These are phyloP conservation scores for Anoura caudifer DNA, from an alignment of 2,113 vertebrate genomes.

Conservation along the genomic window DNA sequence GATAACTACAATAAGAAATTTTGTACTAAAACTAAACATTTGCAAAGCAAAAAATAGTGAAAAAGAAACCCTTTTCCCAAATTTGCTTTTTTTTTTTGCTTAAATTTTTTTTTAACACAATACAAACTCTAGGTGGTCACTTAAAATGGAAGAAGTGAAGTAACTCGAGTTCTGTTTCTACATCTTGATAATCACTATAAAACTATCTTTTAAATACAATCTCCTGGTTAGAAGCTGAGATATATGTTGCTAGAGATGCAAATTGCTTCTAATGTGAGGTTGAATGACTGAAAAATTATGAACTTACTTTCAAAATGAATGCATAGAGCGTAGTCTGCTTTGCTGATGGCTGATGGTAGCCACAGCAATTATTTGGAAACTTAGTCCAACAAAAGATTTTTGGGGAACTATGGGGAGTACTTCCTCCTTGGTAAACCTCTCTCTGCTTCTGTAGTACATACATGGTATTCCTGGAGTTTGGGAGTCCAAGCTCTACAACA, in stretches of 20 bases:
- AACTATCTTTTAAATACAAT: not conserved
- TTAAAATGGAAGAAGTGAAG: not conserved
- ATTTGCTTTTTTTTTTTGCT: not conserved
- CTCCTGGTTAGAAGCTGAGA: not conserved
- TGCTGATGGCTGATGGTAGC: not conserved
- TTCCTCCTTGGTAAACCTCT: not conserved
- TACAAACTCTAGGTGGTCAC: not conserved
- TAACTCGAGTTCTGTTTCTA: not conserved
- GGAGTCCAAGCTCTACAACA: not conserved
- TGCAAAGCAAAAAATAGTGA: not conserved
- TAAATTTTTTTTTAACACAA: not conserved
- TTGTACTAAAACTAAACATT: not conserved
- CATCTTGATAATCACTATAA: not conserved
- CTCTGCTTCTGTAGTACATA: not conserved
- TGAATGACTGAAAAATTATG: not conserved
- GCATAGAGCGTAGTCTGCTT: not conserved
- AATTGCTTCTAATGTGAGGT: not conserved
- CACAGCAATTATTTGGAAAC: not conserved
- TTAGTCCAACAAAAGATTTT: not conserved
- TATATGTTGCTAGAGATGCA: not conserved
- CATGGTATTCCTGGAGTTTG: not conserved
- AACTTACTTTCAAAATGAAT: not conserved
- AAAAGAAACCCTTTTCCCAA: not conserved
- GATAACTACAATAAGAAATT: not conserved
- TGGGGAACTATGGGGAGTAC: fast-evolving